Evolutionary conservation across 2,113 vertebrate genomes (phyloP).

Genomic region (Pluvialis apricaria): DNA sequence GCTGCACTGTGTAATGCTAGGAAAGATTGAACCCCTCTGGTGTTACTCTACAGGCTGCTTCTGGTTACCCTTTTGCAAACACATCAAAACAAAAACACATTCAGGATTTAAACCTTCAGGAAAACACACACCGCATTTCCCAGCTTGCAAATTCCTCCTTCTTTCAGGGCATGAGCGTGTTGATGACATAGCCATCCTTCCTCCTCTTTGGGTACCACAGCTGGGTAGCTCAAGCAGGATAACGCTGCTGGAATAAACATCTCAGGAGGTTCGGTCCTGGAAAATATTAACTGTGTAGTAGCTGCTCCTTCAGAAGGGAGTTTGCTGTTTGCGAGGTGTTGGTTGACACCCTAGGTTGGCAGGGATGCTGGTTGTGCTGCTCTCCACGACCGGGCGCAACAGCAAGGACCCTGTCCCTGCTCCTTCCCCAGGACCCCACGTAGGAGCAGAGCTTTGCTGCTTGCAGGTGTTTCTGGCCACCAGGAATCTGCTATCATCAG

Average conservation of each 20-base stretch:
- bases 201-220: background rate
- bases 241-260: background rate
- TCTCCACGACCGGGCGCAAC: background rate
- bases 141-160: background rate
- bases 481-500: accelerated
- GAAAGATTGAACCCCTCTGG: background rate
- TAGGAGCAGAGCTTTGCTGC: background rate
- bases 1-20: accelerated
- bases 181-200: background rate
- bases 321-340: background rate
- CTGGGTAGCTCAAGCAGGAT: background rate
- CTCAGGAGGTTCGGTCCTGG: background rate
- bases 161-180: background rate
- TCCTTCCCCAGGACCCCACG: accelerated
- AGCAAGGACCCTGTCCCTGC: background rate
- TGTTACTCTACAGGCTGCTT: background rate
- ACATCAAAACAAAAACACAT: background rate
- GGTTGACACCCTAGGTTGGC: background rate
- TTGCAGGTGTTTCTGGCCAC: background rate
- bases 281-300: background rate
- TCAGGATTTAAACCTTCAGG: background rate
- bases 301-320: background rate
- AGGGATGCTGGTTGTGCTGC: background rate
- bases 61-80: background rate
- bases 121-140: background rate